These are phyloP conservation scores for Entomobrya proxima DNA, from an alignment of 2,888 invertebrate species.

Conservation along the genomic window DNA sequence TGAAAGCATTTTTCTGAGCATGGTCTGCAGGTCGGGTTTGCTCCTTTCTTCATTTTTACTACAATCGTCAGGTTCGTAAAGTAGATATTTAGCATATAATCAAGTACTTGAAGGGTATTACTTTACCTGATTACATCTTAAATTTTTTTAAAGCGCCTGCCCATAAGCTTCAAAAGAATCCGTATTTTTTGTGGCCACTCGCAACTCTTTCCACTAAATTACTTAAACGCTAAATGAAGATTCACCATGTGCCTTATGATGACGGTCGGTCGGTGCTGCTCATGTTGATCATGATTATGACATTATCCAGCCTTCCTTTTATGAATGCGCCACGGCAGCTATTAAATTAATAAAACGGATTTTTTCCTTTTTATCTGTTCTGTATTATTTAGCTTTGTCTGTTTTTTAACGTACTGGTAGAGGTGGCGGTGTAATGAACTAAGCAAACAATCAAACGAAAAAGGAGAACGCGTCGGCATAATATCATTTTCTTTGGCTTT, in stretches of 20 bases:
- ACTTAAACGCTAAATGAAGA: neutral
- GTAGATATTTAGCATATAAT: slow-evolving; percentile 43
- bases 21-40: neutral
- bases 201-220: neutral
- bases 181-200: neutral
- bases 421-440: slow-evolving; percentile 42
- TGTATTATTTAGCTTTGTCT: neutral
- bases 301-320: slow-evolving; percentile 63
- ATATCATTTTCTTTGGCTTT: slow-evolving; percentile 1
- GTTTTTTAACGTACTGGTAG: neutral
- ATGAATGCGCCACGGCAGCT: slow-evolving; percentile 56
- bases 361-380: slow-evolving; percentile 25
- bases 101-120: slow-evolving; percentile 38
- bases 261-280: neutral
- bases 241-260: slow-evolving; percentile 48
- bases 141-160: slow-evolving; percentile 34
- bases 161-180: slow-evolving; percentile 56
- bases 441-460: slow-evolving; percentile 53
- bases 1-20: neutral
- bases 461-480: slow-evolving; percentile 51
- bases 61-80: neutral
- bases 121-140: slow-evolving; percentile 62
- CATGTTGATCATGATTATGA: slow-evolving; percentile 58
- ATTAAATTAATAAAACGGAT: slow-evolving; percentile 68
- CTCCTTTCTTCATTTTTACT: neutral